Percentiles rank a stretch among this genome's conserved stretches.
phyloP scores from a whole-genome alignment of 2,113 vertebrate species.

The Rhynchomys soricoides region DNA sequence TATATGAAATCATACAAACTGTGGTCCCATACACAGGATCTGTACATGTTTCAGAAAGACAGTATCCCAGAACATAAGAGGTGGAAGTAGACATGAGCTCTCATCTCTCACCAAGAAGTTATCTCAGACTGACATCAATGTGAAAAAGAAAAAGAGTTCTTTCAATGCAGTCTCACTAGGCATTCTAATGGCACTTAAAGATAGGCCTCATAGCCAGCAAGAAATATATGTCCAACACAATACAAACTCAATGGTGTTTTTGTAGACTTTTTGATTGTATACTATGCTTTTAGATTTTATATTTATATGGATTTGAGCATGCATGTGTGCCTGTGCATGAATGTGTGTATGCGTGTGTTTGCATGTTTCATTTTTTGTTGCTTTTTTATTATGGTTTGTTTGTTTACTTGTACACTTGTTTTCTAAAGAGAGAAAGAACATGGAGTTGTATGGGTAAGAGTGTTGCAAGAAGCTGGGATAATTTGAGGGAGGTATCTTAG shows the following conservation, averaged over 20 bases:
- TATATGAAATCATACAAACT: background rate
- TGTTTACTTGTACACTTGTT: too few species aligned
- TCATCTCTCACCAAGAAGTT: background rate
- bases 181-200: background rate
- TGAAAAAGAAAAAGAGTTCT: background rate
- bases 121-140: background rate
- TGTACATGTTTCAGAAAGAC: background rate
- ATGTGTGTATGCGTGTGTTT: too few species aligned
- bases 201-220: background rate
- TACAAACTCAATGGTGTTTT: background rate
- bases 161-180: background rate
- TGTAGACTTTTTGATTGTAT: background rate
- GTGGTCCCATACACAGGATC: background rate
- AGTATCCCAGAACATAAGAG: background rate
- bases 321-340: too few species aligned
- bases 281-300: background rate
- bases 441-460: too few species aligned
- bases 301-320: background rate
- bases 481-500: too few species aligned
- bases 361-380: too few species aligned
- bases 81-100: background rate
- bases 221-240: background rate
- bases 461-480: too few species aligned
- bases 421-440: too few species aligned
- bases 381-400: too few species aligned